These are phyloP conservation scores for Nephrocerus scutellatus DNA, from an alignment of 2,888 invertebrate genomes.

Conservation along the genomic window DNA sequence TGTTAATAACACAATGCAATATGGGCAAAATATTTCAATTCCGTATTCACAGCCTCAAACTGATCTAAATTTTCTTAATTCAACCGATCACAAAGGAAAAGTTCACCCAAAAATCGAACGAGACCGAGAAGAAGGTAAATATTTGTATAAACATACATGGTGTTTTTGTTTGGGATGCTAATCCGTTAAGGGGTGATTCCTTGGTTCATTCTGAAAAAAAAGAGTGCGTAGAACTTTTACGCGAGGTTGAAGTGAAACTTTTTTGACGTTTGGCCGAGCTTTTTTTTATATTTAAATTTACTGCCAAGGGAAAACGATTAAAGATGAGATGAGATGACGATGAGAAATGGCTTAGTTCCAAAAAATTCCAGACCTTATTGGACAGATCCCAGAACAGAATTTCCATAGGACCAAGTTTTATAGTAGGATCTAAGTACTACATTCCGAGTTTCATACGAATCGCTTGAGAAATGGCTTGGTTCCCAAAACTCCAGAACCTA, in stretches of 20 bases:
- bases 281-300: too few relatives aligned
- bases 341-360: too few relatives aligned
- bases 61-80: constrained; percentile 47
- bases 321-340: too few relatives aligned
- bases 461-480: too few relatives aligned
- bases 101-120: constrained; percentile 49
- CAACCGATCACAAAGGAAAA: constrained; percentile 48
- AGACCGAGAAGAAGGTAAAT: constrained; percentile 49
- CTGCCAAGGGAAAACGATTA: too few relatives aligned
- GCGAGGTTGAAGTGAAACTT: constrained; percentile 27
- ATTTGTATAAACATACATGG: constrained; percentile 3
- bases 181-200: constrained; percentile 21
- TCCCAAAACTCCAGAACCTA: too few relatives aligned
- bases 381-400: too few relatives aligned
- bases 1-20: constrained; percentile 47
- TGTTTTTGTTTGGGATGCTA: constrained; percentile 19
- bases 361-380: too few relatives aligned
- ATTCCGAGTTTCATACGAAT: too few relatives aligned
- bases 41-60: constrained; percentile 48
- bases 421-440: too few relatives aligned
- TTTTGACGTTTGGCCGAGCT: constrained; percentile 23
- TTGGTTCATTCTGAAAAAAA: constrained; percentile 9
- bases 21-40: constrained; percentile 49
- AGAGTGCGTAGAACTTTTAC: background rate
- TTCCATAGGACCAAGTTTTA: too few relatives aligned